phyloP scores from a whole-genome alignment of 2,113 vertebrate species.

The Circaetus gallicus region DNA sequence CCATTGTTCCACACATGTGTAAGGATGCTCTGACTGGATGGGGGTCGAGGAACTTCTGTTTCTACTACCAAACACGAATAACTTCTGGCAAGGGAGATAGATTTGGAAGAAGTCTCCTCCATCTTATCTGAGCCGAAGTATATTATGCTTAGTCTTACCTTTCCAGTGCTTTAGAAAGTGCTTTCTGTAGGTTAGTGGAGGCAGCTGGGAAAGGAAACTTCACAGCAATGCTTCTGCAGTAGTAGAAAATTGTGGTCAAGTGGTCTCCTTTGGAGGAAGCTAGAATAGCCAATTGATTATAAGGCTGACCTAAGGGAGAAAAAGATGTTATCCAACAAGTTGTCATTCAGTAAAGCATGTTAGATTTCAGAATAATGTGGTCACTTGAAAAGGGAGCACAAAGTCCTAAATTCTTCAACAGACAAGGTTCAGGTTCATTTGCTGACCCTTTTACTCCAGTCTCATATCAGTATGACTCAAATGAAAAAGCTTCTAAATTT shows the following conservation, averaged over 20 bases:
- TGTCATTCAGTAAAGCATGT: not conserved
- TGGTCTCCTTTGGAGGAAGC: slow-evolving; percentile 99
- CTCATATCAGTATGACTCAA: not conserved
- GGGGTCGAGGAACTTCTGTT: not conserved
- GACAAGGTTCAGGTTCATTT: not conserved
- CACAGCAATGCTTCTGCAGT: slow-evolving; percentile 99
- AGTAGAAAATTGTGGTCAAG: slow-evolving; percentile 99
- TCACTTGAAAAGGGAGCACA: not conserved
- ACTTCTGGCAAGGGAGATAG: not conserved
- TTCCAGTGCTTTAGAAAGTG: slow-evolving; percentile 98
- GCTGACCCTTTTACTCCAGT: not conserved
- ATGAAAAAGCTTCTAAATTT: not conserved
- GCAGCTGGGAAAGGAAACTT: slow-evolving; percentile 99
- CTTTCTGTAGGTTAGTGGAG: slow-evolving; percentile 98
- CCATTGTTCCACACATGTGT: not conserved
- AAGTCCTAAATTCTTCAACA: not conserved
- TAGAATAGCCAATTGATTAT: slow-evolving; percentile 98
- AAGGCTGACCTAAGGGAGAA: slow-evolving; percentile 89
- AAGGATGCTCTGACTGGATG: not conserved
- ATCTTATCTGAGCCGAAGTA: not conserved
- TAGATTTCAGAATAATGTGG: not conserved
- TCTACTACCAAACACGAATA: not conserved
- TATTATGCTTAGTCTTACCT: slow-evolving; percentile 73
- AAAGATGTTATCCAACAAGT: not conserved
- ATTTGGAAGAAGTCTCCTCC: not conserved